These are phyloP conservation scores for Corydoras sp. DNA, from an alignment of 2,113 vertebrate genomes.

Conservation along the genomic window DNA sequence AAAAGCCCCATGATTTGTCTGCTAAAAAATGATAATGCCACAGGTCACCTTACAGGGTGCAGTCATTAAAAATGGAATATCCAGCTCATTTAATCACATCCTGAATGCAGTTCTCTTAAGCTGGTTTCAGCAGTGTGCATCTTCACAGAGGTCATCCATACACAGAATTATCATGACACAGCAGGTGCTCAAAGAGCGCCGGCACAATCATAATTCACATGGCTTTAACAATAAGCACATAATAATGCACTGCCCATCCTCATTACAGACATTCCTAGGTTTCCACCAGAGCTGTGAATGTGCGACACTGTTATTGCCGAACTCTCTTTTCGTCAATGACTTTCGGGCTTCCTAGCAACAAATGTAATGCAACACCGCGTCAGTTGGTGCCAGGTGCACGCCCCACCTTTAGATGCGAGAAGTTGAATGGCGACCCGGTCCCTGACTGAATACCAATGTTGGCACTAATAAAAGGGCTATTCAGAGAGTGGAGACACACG, in stretches of 20 bases:
- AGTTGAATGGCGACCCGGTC: constrained; percentile 38
- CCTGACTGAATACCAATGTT: constrained; percentile 47
- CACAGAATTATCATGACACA: not conserved
- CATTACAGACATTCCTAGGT: constrained; percentile 20
- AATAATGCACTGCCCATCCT: constrained; percentile 20
- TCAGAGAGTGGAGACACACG: constrained; percentile 39
- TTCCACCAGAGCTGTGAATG: constrained; percentile 1
- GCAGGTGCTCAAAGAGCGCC: constrained; percentile 20
- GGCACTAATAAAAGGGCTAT: constrained; percentile 46
- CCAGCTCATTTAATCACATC: constrained; percentile 43
- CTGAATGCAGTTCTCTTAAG: constrained; percentile 26
- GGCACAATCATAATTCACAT: constrained; percentile 16
- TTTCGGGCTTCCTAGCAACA: constrained; percentile 39
- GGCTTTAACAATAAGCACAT: constrained; percentile 21
- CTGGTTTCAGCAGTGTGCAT: constrained; percentile 1
- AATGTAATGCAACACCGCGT: constrained; percentile 42
- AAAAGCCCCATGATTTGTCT: constrained; percentile 28
- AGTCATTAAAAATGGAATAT: constrained; percentile 39
- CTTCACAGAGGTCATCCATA: constrained; percentile 18
- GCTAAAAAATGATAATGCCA: constrained; percentile 23
- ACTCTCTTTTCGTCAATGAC: constrained; percentile 30
- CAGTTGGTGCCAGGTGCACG: constrained; percentile 38
- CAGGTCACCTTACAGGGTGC: constrained; percentile 36
- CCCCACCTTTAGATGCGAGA: constrained; percentile 37
- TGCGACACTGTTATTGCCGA: constrained; percentile 19